Evolutionary conservation across 2,113 vertebrate species (phyloP), one percentile per base, ranked within the genome.

Genomic region (Caranx ignobilis): DNA sequence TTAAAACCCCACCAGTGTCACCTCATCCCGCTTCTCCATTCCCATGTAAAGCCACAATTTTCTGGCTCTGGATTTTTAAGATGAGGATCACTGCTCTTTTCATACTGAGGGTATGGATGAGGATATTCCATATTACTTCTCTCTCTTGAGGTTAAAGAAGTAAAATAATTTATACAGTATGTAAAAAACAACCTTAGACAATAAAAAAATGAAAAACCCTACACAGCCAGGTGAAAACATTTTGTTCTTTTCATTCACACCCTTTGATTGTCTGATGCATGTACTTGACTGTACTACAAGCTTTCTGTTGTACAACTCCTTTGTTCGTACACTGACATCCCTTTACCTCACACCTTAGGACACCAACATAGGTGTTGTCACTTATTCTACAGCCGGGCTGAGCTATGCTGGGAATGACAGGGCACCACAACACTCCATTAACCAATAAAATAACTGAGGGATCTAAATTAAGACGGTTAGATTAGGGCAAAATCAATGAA

Each of bases 371-470:
- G 16, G 39, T 19, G 45, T 50, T 59, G 52, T 41, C 7, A 41
- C 39, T 74, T 61, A 60, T 61, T 66, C 7, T 34, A 19, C 32
- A 26, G 19, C 16, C 13, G n/a, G 12, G 12, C 10, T 34, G 11
- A 52, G 57, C 61, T 52, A 32, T 11, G 47, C 56, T 0, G 6
- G 11, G 11, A 68, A 32, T 11, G 47, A 63, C 0, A 9, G 11
- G 11, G 62, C 41, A 72, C 62, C 63, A 64, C 13, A 47, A 34
- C 59, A 60, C 35, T 60, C 26, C 54, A 55, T 56, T 11, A 50
- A 79, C 15, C 32, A 37, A 9, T 54, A 31, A 32, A 64, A 26
- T 70, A 21, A 52, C 4, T 61, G 19, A 68, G 16, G 4, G 18
- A 21, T 35, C 13, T 48, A 31, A 52, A 50, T 52, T 55, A 48